Evolutionary conservation across 2,797 vertebrate genomes (phyloP).

Genomic region (Liparis tanakae): DNA sequence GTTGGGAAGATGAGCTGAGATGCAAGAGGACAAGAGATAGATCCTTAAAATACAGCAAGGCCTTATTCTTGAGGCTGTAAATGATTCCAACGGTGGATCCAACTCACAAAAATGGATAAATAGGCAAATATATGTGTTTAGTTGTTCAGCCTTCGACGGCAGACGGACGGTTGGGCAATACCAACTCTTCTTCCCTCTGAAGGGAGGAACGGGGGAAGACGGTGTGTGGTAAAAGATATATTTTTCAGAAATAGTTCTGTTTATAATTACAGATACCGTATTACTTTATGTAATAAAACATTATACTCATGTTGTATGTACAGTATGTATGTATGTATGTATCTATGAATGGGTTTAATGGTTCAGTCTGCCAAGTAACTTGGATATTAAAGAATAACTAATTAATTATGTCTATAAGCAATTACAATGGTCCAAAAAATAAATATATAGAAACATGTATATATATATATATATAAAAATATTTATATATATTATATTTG

Average conservation of each 20-base stretch:
- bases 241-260: background rate
- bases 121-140: background rate
- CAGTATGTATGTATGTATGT: background rate
- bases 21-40: background rate
- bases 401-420: background rate
- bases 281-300: background rate
- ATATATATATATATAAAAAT: no score
- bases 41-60: background rate
- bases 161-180: background rate
- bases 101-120: slow-evolving; percentile 24
- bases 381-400: background rate
- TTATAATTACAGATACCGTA: no score
- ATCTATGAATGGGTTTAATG: background rate
- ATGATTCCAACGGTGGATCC: slow-evolving; percentile 10
- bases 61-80: slow-evolving; percentile 15
- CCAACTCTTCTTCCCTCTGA: slow-evolving; percentile 3
- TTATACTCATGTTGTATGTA: background rate
- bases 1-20: background rate
- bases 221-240: background rate
- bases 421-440: no score
- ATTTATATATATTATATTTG: no score
- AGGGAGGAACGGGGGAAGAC: background rate
- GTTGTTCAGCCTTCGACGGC: background rate
- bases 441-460: no score
- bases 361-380: background rate